Percentiles rank a stretch among this genome's conserved stretches.
Conservation (phyloP, 2,113 vertebrate species). For the Callopanchax toddi region DNA sequence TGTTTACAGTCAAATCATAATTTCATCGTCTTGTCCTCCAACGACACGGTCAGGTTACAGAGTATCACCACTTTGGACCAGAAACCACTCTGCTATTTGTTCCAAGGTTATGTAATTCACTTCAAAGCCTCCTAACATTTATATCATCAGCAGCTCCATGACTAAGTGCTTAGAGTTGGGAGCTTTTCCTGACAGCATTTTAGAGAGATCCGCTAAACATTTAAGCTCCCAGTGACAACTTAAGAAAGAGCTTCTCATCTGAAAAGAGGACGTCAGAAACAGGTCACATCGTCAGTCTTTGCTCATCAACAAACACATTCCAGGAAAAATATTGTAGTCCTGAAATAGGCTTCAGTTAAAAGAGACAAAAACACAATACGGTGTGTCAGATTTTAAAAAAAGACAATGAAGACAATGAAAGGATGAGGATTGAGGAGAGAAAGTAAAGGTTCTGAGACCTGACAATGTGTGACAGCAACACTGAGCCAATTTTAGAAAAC, state of each 20-base stretch:
- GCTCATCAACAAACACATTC: slow-evolving; percentile 9
- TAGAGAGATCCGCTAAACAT: slow-evolving; percentile 1
- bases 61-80: slow-evolving; percentile 25
- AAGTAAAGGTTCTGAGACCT: slow-evolving; percentile 15
- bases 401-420: neutral
- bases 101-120: slow-evolving; percentile 34
- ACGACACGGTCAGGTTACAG: slow-evolving; percentile 33
- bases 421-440: neutral
- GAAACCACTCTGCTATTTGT: slow-evolving; percentile 19
- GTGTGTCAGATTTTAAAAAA: neutral
- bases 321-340: neutral
- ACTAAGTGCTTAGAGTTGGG: slow-evolving; percentile 7
- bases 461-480: slow-evolving; percentile 17
- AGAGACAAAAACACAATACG: neutral
- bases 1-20: slow-evolving; percentile 39
- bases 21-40: slow-evolving; percentile 27
- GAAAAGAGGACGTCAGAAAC: neutral
- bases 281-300: neutral
- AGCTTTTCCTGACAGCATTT: slow-evolving; percentile 28
- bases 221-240: slow-evolving; percentile 35
- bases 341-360: slow-evolving; percentile 12
- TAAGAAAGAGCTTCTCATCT: slow-evolving; percentile 1
- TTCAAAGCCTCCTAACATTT: slow-evolving; percentile 42
- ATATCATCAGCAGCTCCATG: slow-evolving; percentile 25
- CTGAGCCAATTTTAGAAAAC: slow-evolving; percentile 30